Conservation (phyloP, 2,113 vertebrate species). For the Pseudorasbora parva region DNA sequence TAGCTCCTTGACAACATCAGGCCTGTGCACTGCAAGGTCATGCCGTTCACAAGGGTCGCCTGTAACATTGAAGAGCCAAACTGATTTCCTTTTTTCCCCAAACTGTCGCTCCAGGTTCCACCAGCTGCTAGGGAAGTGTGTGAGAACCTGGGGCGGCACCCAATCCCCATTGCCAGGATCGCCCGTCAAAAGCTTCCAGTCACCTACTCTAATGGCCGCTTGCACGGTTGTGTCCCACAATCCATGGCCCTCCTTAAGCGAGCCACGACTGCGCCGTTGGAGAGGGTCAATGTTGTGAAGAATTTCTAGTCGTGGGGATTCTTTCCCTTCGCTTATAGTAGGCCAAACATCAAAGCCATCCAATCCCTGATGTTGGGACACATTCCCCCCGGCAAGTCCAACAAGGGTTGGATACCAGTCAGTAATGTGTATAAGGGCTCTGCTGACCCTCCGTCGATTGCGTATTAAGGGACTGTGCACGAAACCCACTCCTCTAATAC, state of each 20-base stretch:
- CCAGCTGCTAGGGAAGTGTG: conserved; percentile 89
- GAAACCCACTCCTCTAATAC: conserved; percentile 90
- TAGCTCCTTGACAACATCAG: conserved; percentile 87
- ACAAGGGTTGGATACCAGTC: conserved; percentile 98
- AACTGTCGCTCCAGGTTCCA: conserved; percentile 93
- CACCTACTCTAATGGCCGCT: conserved; percentile 89
- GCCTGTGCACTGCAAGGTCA: conserved; percentile 84
- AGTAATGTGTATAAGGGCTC: conserved; percentile 91
- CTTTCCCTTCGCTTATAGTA: conserved; percentile 89
- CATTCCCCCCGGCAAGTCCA: conserved; percentile 85
- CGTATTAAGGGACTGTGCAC: conserved; percentile 94
- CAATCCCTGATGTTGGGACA: conserved; percentile 78
- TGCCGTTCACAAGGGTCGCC: conserved; percentile 90
- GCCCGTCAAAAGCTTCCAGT: conserved; percentile 96
- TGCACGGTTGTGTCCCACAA: conserved; percentile 95
- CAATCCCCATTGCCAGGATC: conserved; percentile 95
- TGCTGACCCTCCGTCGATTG: conserved; percentile 84
- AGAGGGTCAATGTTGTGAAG: conserved; percentile 96
- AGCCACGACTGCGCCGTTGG: conserved; percentile 88
- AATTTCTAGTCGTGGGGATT: conserved; percentile 89
- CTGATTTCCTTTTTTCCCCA: conserved; percentile 71
- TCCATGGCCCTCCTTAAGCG: conserved; percentile 84
- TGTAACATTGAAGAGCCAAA: conserved; percentile 97
- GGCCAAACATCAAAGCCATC: conserved; percentile 93
- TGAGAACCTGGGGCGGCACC: conserved; percentile 90